Conservation (phyloP, 2,113 vertebrate species). For the Vimba vimba region DNA sequence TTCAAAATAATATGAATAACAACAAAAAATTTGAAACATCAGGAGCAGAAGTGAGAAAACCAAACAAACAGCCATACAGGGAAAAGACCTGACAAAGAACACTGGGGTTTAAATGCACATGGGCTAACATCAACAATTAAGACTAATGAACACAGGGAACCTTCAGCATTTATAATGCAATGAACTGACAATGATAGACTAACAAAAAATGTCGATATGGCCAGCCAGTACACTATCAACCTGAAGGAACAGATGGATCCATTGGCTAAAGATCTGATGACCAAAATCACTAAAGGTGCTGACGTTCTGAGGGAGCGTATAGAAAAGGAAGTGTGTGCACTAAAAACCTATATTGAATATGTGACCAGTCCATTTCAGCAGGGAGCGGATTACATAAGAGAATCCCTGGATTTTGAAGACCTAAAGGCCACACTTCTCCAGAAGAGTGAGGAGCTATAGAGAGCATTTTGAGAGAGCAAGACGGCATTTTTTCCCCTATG, state of each 20-base stretch:
- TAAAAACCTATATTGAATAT: slow-evolving; percentile 62
- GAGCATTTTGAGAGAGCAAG: too few relatives aligned
- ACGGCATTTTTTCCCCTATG: neutral
- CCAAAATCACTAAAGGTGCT: neutral
- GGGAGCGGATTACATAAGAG: slow-evolving; percentile 76
- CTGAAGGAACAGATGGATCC: slow-evolving; percentile 42
- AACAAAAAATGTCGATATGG: slow-evolving; percentile 33
- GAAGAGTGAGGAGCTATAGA: slow-evolving; percentile 61
- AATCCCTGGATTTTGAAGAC: slow-evolving; percentile 56
- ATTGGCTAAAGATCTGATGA: neutral
- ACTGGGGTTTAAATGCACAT: too few relatives aligned
- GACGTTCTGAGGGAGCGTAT: slow-evolving; percentile 41
- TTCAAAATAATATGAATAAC: too few relatives aligned
- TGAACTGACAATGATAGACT: neutral
- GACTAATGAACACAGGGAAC: too few relatives aligned
- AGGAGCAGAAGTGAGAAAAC: too few relatives aligned
- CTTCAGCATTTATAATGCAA: slow-evolving; percentile 56
- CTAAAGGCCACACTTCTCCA: slow-evolving; percentile 6
- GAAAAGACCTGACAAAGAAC: too few relatives aligned
- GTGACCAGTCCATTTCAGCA: slow-evolving; percentile 71
- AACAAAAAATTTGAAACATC: too few relatives aligned
- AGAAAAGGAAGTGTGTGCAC: slow-evolving; percentile 51
- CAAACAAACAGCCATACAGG: too few relatives aligned
- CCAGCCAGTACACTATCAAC: slow-evolving; percentile 44
- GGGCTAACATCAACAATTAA: too few relatives aligned